Conservation (phyloP, 2,888 invertebrate genomes). For the Epirrhoe alternata region DNA sequence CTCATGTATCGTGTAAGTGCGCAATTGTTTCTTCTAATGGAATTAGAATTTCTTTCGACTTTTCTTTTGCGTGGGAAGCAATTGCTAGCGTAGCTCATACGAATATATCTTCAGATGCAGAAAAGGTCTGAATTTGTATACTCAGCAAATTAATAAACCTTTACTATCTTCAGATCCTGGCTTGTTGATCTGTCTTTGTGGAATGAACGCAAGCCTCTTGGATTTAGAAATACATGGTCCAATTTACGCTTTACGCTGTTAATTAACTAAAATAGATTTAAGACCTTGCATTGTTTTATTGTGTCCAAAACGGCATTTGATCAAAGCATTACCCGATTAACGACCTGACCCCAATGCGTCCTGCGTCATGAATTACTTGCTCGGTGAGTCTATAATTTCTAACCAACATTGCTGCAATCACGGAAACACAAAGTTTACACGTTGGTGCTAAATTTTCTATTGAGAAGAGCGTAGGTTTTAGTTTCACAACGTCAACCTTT, state of each 20-base stretch:
- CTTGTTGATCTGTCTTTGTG: not conserved
- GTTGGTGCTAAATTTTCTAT: constrained; percentile 16
- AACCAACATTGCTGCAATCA: constrained; percentile 18
- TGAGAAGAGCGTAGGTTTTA: constrained; percentile 21
- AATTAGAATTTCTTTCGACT: constrained; percentile 11
- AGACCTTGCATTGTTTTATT: not conserved
- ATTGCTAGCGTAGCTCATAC: not conserved
- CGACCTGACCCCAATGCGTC: constrained; percentile 23
- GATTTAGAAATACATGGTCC: not conserved
- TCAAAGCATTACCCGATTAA: constrained; percentile 22
- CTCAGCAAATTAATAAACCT: no score
- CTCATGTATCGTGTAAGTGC: constrained; percentile 14
- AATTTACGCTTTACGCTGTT: not conserved
- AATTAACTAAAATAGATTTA: not conserved
- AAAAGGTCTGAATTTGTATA: no score
- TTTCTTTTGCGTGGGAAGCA: constrained; percentile 1
- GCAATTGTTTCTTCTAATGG: constrained; percentile 21
- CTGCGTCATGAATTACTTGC: constrained; percentile 23
- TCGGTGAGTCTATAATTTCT: constrained; percentile 23
- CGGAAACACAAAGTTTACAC: constrained; percentile 9
- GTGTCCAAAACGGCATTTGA: constrained; percentile 12
- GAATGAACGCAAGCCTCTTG: no score
- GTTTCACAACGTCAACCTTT: constrained; percentile 21
- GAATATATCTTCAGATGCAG: not conserved
- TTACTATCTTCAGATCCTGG: no score